Percentiles rank a stretch among this genome's conserved stretches.
These are phyloP conservation scores for Brachionus rubens DNA, from an alignment of 1,140 invertebrate species.

Conservation along the genomic window DNA sequence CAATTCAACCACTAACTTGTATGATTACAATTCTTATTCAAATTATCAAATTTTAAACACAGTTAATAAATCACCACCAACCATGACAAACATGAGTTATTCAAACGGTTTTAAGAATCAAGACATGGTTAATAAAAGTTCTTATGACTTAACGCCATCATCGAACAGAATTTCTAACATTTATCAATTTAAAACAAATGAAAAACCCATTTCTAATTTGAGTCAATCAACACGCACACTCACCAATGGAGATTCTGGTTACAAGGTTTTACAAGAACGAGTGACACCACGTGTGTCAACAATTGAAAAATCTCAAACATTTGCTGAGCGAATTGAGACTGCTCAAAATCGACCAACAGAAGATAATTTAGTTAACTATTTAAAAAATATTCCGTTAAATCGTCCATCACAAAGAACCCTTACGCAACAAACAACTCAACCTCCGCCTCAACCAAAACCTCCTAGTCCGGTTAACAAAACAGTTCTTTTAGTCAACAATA, in stretches of 20 bases:
- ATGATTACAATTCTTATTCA: slow-evolving; percentile 18
- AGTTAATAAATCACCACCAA: neutral
- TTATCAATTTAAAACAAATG: too few species aligned
- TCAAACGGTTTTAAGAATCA: neutral
- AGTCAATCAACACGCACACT: too few species aligned
- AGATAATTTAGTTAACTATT: neutral
- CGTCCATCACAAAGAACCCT: too few species aligned
- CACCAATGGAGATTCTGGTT: too few species aligned
- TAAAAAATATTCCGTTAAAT: neutral
- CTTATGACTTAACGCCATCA: neutral
- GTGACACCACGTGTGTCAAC: neutral
- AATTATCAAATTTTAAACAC: neutral
- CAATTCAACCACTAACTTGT: neutral
- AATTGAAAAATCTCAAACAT: slow-evolving; percentile 10
- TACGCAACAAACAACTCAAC: neutral
- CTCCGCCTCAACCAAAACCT: neutral
- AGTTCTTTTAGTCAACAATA: neutral
- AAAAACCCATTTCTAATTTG: too few species aligned
- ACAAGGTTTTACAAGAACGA: too few species aligned
- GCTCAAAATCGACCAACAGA: neutral
- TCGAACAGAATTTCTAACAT: neutral
- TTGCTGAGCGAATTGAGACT: neutral
- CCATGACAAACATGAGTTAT: neutral
- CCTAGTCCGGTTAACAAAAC: neutral
- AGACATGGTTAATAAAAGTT: too few species aligned